phyloP scores from a whole-genome alignment of 2,888 invertebrate genomes.

The Lagria hirta region DNA sequence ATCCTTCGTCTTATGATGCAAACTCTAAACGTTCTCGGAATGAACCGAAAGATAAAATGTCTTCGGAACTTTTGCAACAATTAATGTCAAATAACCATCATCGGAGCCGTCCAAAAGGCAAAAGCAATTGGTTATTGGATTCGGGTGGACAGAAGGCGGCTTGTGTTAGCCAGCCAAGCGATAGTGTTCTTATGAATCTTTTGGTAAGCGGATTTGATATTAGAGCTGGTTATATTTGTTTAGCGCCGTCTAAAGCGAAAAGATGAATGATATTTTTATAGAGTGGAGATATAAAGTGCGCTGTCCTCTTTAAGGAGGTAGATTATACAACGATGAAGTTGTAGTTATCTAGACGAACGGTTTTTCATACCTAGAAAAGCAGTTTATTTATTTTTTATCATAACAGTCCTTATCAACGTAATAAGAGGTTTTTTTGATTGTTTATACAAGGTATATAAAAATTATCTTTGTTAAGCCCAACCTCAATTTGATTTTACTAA shows the following conservation, averaged over 20 bases:
- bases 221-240: slow-evolving; percentile 87
- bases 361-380: no score
- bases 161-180: slow-evolving; percentile 60
- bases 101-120: slow-evolving; percentile 47
- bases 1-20: slow-evolving; percentile 38
- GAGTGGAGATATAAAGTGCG: slow-evolving; percentile 12
- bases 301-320: slow-evolving; percentile 14
- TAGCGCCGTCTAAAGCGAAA: slow-evolving; percentile 61
- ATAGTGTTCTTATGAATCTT: slow-evolving; percentile 90
- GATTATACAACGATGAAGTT: slow-evolving; percentile 4
- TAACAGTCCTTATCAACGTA: slow-evolving; percentile 3
- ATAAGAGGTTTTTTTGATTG: slow-evolving; percentile 5
- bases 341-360: slow-evolving; percentile 3
- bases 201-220: slow-evolving; percentile 94
- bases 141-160: slow-evolving; percentile 49
- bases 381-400: slow-evolving; percentile 19
- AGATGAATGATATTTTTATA: slow-evolving; percentile 37
- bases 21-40: slow-evolving; percentile 42
- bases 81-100: slow-evolving; percentile 58
- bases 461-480: no score
- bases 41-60: slow-evolving; percentile 51
- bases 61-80: slow-evolving; percentile 62
- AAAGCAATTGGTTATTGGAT: slow-evolving; percentile 50
- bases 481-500: not conserved
- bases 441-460: no score